phyloP scores from a whole-genome alignment of 2,113 vertebrate genomes.

The Setophaga coronata region DNA sequence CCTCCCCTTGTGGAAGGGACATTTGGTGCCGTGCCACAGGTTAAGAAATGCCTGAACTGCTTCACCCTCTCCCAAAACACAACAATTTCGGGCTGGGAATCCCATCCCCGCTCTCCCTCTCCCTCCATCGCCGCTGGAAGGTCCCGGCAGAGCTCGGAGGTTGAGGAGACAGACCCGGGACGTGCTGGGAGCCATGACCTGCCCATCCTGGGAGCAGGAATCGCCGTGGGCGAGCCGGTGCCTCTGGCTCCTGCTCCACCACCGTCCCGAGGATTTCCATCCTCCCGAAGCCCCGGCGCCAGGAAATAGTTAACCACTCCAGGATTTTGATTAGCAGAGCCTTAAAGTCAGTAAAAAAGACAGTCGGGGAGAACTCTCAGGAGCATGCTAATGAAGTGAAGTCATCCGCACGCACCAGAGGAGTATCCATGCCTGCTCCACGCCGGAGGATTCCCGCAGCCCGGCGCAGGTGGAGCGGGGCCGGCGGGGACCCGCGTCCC shows the following conservation, averaged over 20 bases:
- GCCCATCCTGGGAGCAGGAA: neutral
- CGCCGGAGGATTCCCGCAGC: neutral
- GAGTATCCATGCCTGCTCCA: slow-evolving; percentile 52
- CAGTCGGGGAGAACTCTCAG: slow-evolving; percentile 63
- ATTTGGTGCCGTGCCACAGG: rapidly evolving
- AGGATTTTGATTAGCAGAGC: slow-evolving; percentile 72
- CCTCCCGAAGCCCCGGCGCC: neutral
- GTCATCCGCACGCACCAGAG: slow-evolving; percentile 63
- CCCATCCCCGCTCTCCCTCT: neutral
- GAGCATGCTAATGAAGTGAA: slow-evolving; percentile 72
- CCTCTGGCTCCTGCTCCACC: neutral
- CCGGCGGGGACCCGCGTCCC: neutral
- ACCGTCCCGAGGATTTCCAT: neutral
- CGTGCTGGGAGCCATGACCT: neutral
- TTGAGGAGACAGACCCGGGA: neutral
- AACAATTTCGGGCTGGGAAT: rapidly evolving
- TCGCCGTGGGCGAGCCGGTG: neutral
- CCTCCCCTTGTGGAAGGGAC: rapidly evolving
- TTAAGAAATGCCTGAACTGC: rapidly evolving
- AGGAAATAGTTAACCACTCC: slow-evolving; percentile 69
- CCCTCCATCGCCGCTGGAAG: rapidly evolving
- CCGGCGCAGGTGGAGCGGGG: slow-evolving; percentile 53
- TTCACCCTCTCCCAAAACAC: neutral
- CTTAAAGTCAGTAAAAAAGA: slow-evolving; percentile 66
- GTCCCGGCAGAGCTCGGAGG: neutral